phyloP scores from a whole-genome alignment of 2,888 invertebrate genomes.

The Pandemis heparana region DNA sequence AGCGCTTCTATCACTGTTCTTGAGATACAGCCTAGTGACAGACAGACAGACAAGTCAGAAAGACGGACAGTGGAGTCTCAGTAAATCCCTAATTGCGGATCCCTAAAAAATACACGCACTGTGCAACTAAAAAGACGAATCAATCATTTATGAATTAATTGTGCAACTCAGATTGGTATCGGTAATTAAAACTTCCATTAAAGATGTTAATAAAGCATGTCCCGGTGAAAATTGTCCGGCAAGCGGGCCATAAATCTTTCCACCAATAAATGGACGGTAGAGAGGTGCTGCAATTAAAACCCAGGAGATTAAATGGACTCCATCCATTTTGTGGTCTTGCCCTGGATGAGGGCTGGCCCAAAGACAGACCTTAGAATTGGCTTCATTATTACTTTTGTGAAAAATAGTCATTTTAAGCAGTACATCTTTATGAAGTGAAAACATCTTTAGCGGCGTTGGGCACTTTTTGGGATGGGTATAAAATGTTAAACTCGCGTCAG shows the following conservation, averaged over 20 bases:
- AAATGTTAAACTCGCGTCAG: too few species aligned
- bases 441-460: too few species aligned
- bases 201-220: slow-evolving; percentile 44
- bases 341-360: slow-evolving; percentile 54
- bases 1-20: too few species aligned
- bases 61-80: too few species aligned
- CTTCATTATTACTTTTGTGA: too few species aligned
- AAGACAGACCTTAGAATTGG: slow-evolving; percentile 27
- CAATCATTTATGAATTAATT: background rate
- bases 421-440: too few species aligned
- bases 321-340: slow-evolving; percentile 76
- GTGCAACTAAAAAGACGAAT: background rate
- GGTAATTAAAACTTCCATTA: slow-evolving; percentile 41
- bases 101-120: too few species aligned
- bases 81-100: too few species aligned
- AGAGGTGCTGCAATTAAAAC: slow-evolving; percentile 81
- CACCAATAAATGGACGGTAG: slow-evolving; percentile 74
- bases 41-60: too few species aligned
- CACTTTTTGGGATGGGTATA: too few species aligned
- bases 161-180: slow-evolving; percentile 31
- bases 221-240: slow-evolving; percentile 48
- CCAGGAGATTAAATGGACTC: slow-evolving; percentile 79
- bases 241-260: slow-evolving; percentile 69
- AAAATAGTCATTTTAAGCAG: too few species aligned
- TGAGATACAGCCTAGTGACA: too few species aligned